Percentiles rank a stretch among this genome's conserved stretches.
Conservation (phyloP, 2,113 vertebrate species). For the Pseudonaja textilis region DNA sequence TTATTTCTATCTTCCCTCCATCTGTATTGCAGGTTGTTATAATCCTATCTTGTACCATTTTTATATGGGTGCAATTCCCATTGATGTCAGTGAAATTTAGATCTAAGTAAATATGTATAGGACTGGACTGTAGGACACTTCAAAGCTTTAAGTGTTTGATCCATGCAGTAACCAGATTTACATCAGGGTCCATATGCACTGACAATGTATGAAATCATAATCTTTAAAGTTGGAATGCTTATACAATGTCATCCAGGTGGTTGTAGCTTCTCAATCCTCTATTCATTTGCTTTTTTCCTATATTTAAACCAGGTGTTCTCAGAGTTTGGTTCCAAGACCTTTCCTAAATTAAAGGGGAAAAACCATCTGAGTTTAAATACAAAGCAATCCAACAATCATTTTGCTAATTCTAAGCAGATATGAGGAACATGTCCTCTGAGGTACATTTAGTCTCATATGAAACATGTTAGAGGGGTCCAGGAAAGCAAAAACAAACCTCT, state of each 20-base stretch:
- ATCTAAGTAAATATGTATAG: neutral
- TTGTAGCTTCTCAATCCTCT: slow-evolving; percentile 11
- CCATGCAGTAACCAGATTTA: neutral
- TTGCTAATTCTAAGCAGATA: neutral
- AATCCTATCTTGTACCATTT: neutral
- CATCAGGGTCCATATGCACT: neutral
- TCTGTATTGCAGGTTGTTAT: neutral
- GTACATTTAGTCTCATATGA: neutral
- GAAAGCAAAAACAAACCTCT: neutral
- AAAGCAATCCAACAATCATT: neutral
- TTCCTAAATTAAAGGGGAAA: neutral
- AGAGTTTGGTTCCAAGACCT: neutral
- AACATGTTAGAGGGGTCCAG: neutral
- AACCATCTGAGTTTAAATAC: neutral
- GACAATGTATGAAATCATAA: slow-evolving; percentile 1
- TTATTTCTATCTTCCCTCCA: neutral
- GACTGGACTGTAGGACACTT: neutral
- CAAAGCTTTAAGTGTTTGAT: neutral
- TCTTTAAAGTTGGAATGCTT: neutral
- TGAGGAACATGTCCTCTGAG: neutral
- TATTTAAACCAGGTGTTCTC: slow-evolving; percentile 18
- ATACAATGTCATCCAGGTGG: slow-evolving; percentile 6
- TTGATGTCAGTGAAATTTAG: neutral
- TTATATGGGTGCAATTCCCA: neutral
- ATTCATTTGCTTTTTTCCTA: neutral